Evolutionary conservation across 2,113 vertebrate species (phyloP), one percentile per base, ranked within the genome.

Genomic region (Callaeas wilsoni): DNA sequence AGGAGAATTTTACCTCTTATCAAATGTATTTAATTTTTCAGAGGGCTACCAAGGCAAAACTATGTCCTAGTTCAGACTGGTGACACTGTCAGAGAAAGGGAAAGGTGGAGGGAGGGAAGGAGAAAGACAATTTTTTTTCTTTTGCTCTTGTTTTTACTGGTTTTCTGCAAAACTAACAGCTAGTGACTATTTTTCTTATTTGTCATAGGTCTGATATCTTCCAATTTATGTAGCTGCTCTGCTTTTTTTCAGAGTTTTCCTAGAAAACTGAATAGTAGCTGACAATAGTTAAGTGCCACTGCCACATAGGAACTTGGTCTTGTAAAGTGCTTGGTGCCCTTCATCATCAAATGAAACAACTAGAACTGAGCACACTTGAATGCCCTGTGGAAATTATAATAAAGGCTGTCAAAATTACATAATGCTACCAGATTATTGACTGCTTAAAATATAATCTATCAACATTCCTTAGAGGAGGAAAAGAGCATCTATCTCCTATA

Each of bases 271-370:
- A 39, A 74, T 21, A 90, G 23, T 49, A 73, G 32, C 18, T 70
- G 35, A 64, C 0, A 1, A 74, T n/a, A 85, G 4, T 60, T 71
- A 71, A 79, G 18, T 85, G 81, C 8, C 27, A 27, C 42, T 79
- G 37, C 67, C 33, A 46, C 13, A 30, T 37, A 87, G 53, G 55
- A 90, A 63, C 50, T 35, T 80, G 9, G 44, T 68, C 57, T 53
- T 79, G 16, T 86, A 85, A 88, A 76, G 87, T 94, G 63, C 79
- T 73, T 74, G 53, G 42, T 94, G 91, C 63, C 86, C 84, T 82
- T 80, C 32, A 17, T 27, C 39, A 70, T 56, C 75, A 76, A 70
- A 80, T 67, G 10, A 73, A 86, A n/a, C 33, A 60, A 44, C 13
- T 60, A 44, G 33, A 83, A 81, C 37, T 44, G 42, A 84, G n/a